Evolutionary conservation across 2,888 invertebrate species (phyloP), one percentile per base, ranked within the genome.

Genomic region (Dryomyza anilis): DNA sequence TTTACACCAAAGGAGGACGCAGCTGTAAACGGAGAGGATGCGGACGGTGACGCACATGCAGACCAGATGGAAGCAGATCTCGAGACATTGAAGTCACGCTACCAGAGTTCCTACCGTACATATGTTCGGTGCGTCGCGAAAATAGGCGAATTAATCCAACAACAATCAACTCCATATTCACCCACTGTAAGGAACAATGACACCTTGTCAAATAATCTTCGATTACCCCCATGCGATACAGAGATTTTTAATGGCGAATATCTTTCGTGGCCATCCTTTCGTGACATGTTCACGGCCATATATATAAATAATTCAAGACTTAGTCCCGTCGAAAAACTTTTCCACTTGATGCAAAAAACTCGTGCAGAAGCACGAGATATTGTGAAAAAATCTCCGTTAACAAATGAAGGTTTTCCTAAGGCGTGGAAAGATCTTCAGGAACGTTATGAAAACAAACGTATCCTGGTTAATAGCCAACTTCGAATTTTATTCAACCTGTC

Each of bases 201-300:
- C n/a, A n/a, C n/a, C n/a, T n/a, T n/a, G n/a, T n/a, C n/a, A n/a
- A n/a, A n/a, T n/a, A n/a, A n/a, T n/a, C n/a, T n/a, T n/a, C n/a
- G n/a, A n/a, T n/a, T n/a, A n/a, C n/a, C n/a, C n/a, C 36, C 60
- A 0, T 60, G 60, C 33, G 61, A 53, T n/a, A 43, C 53, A 3
- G 36, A 39, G 8, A 25, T 43, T n/a, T 53, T 53, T 27, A 25
- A 25, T 21, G 53, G 53, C 25, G 53, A 61, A 2, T 61, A 61
- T 29, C 5, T 27, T 3, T 3, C 36, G 3, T 63, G 63, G 48
- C 30, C 55, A 1, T 48, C 56, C 7, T 56, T 63, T 23, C 27
- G 56, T 19, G 56, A 63, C 10, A 7, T 56, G 7, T 63, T 56
- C 14, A 56, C 33, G 39, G 48, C 57, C 2, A 46, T 63, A 16